Conservation (phyloP, 2,888 invertebrate species). For the Mythimna albipuncta region DNA sequence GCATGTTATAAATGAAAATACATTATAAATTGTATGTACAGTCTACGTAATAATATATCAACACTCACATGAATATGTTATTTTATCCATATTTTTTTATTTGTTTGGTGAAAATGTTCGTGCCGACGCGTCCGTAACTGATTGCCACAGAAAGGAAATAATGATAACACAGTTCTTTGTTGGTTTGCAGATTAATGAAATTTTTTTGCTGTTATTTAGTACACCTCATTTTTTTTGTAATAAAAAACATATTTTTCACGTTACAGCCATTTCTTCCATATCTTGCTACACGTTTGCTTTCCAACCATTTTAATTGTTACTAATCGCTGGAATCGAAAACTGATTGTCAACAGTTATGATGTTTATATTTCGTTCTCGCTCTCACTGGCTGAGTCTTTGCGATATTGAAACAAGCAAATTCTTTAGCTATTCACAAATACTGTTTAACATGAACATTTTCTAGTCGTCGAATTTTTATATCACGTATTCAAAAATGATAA, state of each 20-base stretch:
- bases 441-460: background rate
- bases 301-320: background rate
- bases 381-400: background rate
- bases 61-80: constrained; percentile 19
- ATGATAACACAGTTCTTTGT: constrained; percentile 27
- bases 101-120: background rate
- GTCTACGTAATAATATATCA: background rate
- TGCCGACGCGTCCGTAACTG: constrained; percentile 10
- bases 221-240: background rate
- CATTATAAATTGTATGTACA: background rate
- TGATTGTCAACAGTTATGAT: constrained; percentile 10
- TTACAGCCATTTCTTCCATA: background rate
- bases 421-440: constrained; percentile 1
- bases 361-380: constrained; percentile 6
- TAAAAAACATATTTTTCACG: background rate
- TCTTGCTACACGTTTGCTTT: background rate
- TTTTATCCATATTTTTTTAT: constrained; percentile 11
- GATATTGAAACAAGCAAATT: constrained; percentile 27
- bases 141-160: constrained; percentile 18
- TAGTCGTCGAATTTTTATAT: background rate
- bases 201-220: background rate
- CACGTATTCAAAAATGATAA: background rate
- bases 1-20: too few relatives aligned
- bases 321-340: background rate
- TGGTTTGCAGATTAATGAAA: background rate